Conservation (phyloP, 2,113 vertebrate genomes). For the Puma concolor region DNA sequence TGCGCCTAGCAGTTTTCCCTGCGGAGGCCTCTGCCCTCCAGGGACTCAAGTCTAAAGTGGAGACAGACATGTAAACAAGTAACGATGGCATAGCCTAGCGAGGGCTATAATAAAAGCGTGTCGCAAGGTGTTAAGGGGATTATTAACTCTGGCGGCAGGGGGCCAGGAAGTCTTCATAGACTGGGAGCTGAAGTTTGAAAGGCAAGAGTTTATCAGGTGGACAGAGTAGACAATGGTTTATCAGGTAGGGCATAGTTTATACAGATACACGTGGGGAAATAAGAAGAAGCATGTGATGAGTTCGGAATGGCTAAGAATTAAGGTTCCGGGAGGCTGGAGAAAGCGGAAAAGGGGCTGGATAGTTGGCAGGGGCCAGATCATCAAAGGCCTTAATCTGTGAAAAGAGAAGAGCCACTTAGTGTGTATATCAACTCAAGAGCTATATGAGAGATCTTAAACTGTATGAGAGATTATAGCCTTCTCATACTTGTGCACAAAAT, state of each 20-base stretch:
- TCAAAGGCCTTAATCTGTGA: not conserved
- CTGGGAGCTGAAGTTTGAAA: not conserved
- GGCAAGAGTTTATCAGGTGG: not conserved
- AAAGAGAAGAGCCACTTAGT: not conserved
- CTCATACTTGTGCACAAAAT: not conserved
- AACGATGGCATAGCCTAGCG: not conserved
- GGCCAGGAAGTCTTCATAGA: not conserved
- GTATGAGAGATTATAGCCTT: not conserved
- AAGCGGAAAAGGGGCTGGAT: not conserved
- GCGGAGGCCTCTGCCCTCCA: not conserved
- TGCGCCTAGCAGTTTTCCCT: not conserved
- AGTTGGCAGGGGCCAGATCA: not conserved
- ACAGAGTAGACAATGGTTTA: not conserved
- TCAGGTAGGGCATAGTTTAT: not conserved
- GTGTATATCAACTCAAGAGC: not conserved
- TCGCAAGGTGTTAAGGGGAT: not conserved
- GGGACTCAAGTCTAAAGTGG: not conserved
- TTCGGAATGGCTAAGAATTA: not conserved
- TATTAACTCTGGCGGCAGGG: slow-evolving; percentile 11
- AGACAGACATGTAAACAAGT: not conserved
- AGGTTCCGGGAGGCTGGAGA: not conserved
- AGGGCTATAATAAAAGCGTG: not conserved
- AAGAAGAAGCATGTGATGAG: not conserved
- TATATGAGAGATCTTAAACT: not conserved
- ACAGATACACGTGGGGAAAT: not conserved